A percentile compares a stretch with the other conserved stretches of the same genome.
phyloP scores from a whole-genome alignment of 2,113 vertebrate species.

The Electrona antarctica region DNA sequence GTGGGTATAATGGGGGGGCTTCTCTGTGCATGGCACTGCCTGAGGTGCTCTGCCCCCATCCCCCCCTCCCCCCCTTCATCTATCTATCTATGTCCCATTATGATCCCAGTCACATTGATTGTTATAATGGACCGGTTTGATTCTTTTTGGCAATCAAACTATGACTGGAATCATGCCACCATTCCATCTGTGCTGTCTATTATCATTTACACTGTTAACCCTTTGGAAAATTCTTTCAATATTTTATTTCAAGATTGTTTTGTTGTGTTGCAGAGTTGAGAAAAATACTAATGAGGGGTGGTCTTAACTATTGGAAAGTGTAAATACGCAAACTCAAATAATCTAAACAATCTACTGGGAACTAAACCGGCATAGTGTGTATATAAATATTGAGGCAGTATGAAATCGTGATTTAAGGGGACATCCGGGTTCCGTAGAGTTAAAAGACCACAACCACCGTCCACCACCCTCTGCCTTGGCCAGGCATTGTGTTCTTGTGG shows the following conservation, averaged over 20 bases:
- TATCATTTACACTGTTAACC: neutral
- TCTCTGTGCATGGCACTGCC: conserved; percentile 80
- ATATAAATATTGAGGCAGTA: neutral
- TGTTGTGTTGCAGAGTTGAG: neutral
- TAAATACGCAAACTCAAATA: too few species aligned
- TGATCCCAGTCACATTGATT: neutral
- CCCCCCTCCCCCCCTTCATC: conserved; percentile 35
- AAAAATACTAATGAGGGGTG: neutral
- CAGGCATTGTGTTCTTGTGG: too few species aligned
- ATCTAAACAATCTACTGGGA: too few species aligned
- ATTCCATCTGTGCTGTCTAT: neutral
- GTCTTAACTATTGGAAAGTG: too few species aligned
- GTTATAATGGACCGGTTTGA: neutral
- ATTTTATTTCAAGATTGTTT: neutral
- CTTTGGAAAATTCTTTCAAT: neutral
- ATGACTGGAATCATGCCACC: neutral
- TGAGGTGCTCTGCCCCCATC: conserved; percentile 65
- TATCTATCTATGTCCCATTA: conserved; percentile 26
- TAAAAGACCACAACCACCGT: too few species aligned
- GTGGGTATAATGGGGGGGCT: conserved; percentile 84
- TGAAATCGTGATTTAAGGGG: neutral
- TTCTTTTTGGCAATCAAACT: neutral
- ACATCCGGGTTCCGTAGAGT: neutral
- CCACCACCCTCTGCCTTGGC: too few species aligned
- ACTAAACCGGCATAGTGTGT: too few species aligned